phyloP scores from a whole-genome alignment of 2,888 invertebrate genomes.

The Andrena trimmerana region DNA sequence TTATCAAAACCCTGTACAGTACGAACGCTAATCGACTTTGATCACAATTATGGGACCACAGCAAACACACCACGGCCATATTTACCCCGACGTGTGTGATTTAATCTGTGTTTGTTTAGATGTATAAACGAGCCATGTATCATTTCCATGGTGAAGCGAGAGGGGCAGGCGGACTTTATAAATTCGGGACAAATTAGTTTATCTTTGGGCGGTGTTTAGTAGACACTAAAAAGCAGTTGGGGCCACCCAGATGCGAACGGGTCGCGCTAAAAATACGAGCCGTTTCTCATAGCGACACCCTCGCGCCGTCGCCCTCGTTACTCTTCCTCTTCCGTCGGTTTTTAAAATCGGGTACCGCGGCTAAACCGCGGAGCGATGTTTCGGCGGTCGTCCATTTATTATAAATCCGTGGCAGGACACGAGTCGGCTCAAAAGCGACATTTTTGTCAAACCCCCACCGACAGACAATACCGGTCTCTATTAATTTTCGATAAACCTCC shows the following conservation, averaged over 20 bases:
- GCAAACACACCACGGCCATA: conserved; percentile 5
- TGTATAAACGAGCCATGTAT: conserved; percentile 61
- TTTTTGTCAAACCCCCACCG: conserved; percentile 7
- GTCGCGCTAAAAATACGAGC: conserved; percentile 67
- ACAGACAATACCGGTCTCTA: conserved; percentile 18
- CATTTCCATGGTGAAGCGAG: conserved; percentile 44
- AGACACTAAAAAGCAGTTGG: conserved; percentile 61
- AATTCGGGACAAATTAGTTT: conserved; percentile 79
- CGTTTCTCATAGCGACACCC: conserved; percentile 66
- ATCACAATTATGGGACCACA: neutral
- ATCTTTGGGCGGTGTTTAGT: conserved; percentile 72
- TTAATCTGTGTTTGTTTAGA: conserved; percentile 51
- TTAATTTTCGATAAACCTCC: conserved; percentile 41
- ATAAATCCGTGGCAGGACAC: neutral
- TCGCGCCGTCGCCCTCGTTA: conserved; percentile 18
- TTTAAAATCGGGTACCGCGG: conserved; percentile 19
- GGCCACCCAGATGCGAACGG: conserved; percentile 73
- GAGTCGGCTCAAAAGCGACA: neutral
- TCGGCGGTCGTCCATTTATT: conserved; percentile 12
- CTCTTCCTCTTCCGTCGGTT: conserved; percentile 12
- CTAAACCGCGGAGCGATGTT: conserved; percentile 1
- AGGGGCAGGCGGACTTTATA: conserved; percentile 64
- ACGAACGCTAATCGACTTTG: conserved; percentile 14
- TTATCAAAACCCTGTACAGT: neutral
- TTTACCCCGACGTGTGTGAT: conserved; percentile 28